phyloP scores from a whole-genome alignment of 35 echinoderm and acorn worm species.

The Eucidaris tribuloides region DNA sequence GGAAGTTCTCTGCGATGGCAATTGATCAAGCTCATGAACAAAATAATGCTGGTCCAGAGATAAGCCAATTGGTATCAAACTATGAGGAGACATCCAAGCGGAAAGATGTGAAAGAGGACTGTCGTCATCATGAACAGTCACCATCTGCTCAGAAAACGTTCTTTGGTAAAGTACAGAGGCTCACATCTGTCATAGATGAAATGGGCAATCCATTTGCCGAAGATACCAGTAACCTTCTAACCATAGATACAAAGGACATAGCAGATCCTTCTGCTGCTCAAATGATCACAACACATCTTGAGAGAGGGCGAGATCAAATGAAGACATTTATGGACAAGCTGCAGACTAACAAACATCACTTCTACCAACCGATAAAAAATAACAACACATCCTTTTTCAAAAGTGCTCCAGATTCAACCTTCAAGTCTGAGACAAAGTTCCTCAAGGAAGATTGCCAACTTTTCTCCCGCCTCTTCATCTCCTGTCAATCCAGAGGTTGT shows the following conservation, averaged over 20 bases:
- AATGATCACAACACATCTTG: neutral
- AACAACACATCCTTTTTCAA: neutral
- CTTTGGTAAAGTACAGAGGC: neutral
- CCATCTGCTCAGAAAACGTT: neutral
- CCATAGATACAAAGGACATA: conserved; percentile 37
- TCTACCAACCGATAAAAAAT: neutral
- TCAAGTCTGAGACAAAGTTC: neutral
- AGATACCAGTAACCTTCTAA: neutral
- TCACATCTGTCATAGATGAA: conserved; percentile 9
- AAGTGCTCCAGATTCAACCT: neutral
- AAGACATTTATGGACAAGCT: neutral
- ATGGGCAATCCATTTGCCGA: conserved; percentile 43
- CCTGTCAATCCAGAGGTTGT: conserved; percentile 3
- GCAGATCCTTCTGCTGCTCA: neutral
- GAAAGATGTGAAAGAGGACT: neutral
- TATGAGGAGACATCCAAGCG: too few relatives aligned
- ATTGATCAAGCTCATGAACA: conserved; percentile 75
- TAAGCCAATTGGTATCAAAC: neutral
- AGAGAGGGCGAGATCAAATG: neutral
- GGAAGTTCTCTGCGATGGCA: conserved; percentile 26
- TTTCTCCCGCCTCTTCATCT: too few relatives aligned
- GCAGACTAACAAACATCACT: neutral
- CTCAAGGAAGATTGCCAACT: conserved; percentile 11
- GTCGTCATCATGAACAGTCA: neutral
- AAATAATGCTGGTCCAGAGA: conserved; percentile 42